Evolutionary conservation across 2,888 invertebrate species (phyloP).

Genomic region (Dasysyrphus tricinctus): DNA sequence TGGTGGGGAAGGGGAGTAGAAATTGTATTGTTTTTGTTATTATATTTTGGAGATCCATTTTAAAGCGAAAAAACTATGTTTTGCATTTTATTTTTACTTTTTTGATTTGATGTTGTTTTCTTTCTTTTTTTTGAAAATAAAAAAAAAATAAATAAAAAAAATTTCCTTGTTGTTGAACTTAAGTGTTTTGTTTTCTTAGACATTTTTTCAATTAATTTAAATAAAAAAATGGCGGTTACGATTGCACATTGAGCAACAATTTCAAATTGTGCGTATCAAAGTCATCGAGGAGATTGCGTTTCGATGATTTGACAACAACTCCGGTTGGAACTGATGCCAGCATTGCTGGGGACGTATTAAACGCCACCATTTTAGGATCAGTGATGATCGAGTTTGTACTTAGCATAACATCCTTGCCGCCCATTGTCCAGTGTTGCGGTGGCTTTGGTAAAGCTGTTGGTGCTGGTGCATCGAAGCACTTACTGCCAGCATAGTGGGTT

Average conservation of each 20-base stretch:
- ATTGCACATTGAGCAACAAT: constrained; percentile 87
- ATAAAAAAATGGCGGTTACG: constrained; percentile 80
- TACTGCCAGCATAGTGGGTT: constrained; percentile 88
- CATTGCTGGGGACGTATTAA: constrained; percentile 76
- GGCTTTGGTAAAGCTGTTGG: constrained; percentile 91
- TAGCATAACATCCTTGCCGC: constrained; percentile 73
- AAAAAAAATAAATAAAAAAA: constrained; percentile 21
- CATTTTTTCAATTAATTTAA: constrained; percentile 23
- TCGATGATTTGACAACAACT: constrained; percentile 80
- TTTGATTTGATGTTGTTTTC: constrained; percentile 69
- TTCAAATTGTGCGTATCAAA: constrained; percentile 86
- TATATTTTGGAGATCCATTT: constrained; percentile 64
- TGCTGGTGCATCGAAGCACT: constrained; percentile 92
- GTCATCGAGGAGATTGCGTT: constrained; percentile 82
- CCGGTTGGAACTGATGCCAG: constrained; percentile 78
- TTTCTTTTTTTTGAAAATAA: constrained; percentile 48
- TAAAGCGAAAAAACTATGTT: constrained; percentile 75
- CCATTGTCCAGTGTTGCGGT: constrained; percentile 89
- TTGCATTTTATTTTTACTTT: constrained; percentile 47
- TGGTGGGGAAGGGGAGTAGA: constrained; percentile 5
- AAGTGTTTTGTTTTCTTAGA: constrained; percentile 61
- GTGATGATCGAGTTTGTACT: constrained; percentile 73
- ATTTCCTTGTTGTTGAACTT: constrained; percentile 58
- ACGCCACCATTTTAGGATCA: constrained; percentile 67
- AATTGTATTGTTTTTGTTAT: constrained; percentile 32